A percentile compares a stretch with the other conserved stretches of the same genome.
Evolutionary conservation across 1,140 invertebrate species (phyloP).

Genomic region (Acromyrmex echinatior): DNA sequence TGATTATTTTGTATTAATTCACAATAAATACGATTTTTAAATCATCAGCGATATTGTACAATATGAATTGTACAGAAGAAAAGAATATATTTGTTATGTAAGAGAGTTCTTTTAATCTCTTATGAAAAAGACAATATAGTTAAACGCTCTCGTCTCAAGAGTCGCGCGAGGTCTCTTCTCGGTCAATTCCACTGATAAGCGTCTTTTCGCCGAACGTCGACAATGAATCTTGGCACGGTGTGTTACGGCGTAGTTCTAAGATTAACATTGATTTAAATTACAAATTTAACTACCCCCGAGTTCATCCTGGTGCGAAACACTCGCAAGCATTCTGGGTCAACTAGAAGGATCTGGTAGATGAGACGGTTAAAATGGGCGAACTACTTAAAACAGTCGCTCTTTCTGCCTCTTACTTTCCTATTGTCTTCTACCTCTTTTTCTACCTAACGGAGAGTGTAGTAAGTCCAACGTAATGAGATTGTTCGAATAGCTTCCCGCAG

Average conservation of each 20-base stretch:
- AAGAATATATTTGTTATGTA: conserved; percentile 1
- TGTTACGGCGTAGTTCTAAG: conserved; percentile 64
- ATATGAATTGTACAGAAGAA: neutral
- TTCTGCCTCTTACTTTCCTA: conserved; percentile 22
- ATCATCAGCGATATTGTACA: neutral
- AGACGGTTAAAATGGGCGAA: conserved; percentile 69
- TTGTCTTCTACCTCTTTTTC: conserved; percentile 22
- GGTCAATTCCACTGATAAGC: conserved; percentile 68
- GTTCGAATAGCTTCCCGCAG: conserved; percentile 65
- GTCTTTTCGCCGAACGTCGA: conserved; percentile 66
- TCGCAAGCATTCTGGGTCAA: conserved; percentile 72
- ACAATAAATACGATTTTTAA: neutral
- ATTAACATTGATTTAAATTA: conserved; percentile 81
- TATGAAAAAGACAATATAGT: conserved; percentile 20
- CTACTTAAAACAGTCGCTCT: conserved; percentile 68
- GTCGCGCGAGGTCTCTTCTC: conserved; percentile 39
- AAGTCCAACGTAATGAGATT: conserved; percentile 62
- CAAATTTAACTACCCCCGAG: conserved; percentile 76
- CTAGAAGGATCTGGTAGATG: conserved; percentile 45
- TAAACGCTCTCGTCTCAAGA: conserved; percentile 32
- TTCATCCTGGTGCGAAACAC: conserved; percentile 53
- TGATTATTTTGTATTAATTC: neutral
- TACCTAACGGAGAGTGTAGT: conserved; percentile 33
- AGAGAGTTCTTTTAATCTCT: conserved; percentile 5
- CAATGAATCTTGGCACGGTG: conserved; percentile 72